A percentile compares a stretch with the other conserved stretches of the same genome.
Evolutionary conservation across 2,797 vertebrate species (phyloP).

Genomic region (Dryobates pubescens): DNA sequence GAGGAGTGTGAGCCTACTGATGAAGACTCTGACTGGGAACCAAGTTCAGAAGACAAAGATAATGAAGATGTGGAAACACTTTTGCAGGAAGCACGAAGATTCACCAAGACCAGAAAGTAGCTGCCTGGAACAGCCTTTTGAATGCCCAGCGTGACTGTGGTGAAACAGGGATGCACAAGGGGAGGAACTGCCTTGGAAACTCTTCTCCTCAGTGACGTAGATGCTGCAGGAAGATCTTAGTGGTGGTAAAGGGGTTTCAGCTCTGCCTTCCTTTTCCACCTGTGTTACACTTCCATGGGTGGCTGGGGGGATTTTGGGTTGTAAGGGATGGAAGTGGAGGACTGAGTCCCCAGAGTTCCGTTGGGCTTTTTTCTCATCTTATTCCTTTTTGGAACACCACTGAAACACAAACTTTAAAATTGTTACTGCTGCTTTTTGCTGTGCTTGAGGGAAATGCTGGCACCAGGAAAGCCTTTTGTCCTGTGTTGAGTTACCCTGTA

Average conservation of each 20-base stretch:
- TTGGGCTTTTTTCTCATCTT: neutral
- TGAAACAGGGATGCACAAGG: neutral
- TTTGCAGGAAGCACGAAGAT: constrained; percentile 72
- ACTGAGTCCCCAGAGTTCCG: neutral
- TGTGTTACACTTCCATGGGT: neutral
- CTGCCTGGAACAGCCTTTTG: fast-evolving
- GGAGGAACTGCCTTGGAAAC: neutral
- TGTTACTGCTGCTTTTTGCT: neutral
- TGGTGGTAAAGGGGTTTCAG: neutral
- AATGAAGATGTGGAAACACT: constrained; percentile 71
- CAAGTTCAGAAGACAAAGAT: constrained; percentile 75
- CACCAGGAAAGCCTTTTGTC: neutral
- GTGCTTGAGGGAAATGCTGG: neutral
- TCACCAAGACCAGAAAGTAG: constrained; percentile 76
- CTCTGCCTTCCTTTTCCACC: neutral
- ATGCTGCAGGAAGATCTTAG: neutral
- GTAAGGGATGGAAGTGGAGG: neutral
- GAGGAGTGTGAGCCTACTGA: constrained; percentile 77
- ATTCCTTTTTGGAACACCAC: neutral
- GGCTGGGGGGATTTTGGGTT: neutral
- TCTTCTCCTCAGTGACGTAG: neutral
- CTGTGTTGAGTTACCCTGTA: neutral
- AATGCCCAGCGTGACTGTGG: neutral
- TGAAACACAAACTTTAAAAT: neutral
- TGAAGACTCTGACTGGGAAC: constrained; percentile 84